Conservation (phyloP, 1,140 invertebrate species). For the Luehdorfia chinensis region DNA sequence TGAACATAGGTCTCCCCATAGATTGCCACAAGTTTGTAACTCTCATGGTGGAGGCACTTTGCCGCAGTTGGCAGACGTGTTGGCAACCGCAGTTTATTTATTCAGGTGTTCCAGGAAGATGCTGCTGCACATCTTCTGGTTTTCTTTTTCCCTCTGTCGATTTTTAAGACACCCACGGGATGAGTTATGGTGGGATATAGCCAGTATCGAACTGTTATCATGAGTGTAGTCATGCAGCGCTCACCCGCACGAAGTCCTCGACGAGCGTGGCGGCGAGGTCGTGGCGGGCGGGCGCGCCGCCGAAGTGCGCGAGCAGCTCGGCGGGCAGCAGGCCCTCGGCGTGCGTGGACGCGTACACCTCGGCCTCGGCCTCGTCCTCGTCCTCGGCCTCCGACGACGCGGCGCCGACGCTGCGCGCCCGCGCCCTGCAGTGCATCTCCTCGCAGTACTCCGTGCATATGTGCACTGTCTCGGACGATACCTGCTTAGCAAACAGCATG, state of each 20-base stretch:
- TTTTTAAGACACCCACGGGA: too few relatives aligned
- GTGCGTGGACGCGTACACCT: constrained; percentile 57
- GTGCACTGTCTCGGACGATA: constrained; percentile 44
- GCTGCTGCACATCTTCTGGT: too few relatives aligned
- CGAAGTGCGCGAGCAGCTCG: constrained; percentile 51
- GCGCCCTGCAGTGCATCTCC: constrained; percentile 71
- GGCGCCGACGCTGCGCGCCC: constrained; percentile 54
- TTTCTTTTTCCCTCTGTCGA: too few relatives aligned
- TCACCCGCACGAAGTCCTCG: constrained; percentile 55
- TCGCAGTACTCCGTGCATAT: constrained; percentile 68
- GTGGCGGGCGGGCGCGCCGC: constrained; percentile 26
- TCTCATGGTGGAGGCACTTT: too few relatives aligned
- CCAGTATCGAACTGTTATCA: too few relatives aligned
- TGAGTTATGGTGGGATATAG: too few relatives aligned
- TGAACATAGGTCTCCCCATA: too few relatives aligned
- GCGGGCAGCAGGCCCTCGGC: constrained; percentile 44
- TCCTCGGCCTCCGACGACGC: constrained; percentile 55
- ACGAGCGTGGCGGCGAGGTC: constrained; percentile 41
- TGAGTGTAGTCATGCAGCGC: too few relatives aligned
- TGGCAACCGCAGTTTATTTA: too few relatives aligned
- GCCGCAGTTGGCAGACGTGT: too few relatives aligned
- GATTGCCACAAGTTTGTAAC: too few relatives aligned
- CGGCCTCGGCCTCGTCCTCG: constrained; percentile 44
- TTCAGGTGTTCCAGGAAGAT: too few relatives aligned
- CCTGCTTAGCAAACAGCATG: constrained; percentile 19